phyloP scores from a whole-genome alignment of 2,888 invertebrate species.

The Bimastos eiseni region DNA sequence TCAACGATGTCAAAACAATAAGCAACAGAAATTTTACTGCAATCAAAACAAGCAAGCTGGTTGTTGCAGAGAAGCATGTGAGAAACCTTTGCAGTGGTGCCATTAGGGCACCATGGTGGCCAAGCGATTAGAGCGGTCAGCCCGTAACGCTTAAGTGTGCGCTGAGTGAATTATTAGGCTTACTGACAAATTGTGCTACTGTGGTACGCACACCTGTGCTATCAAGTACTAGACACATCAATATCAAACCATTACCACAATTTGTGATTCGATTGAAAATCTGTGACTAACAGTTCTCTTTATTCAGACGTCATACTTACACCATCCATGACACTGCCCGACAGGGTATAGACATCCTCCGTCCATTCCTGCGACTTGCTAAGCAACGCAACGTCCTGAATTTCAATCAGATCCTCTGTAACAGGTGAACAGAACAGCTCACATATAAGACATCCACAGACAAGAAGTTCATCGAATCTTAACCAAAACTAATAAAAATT shows the following conservation, averaged over 20 bases:
- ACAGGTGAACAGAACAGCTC: not conserved
- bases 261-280: no score
- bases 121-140: no score
- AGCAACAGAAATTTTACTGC: not conserved
- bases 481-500: not conserved
- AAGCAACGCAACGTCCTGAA: constrained; percentile 86
- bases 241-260: no score
- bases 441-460: not conserved
- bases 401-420: constrained; percentile 65
- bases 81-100: no score
- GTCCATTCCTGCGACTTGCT: constrained; percentile 79
- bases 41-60: not conserved
- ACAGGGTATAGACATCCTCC: constrained; percentile 81
- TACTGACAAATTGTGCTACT: no score
- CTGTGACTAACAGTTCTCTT: no score
- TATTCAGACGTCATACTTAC: constrained; percentile 67
- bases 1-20: not conserved
- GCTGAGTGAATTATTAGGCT: no score
- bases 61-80: no score
- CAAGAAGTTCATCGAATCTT: not conserved
- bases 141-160: no score
- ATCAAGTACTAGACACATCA: no score
- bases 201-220: no score
- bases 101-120: no score
- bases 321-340: constrained; percentile 92